phyloP scores from a whole-genome alignment of 2,797 vertebrate species.

The Sebastes melanostomus region DNA sequence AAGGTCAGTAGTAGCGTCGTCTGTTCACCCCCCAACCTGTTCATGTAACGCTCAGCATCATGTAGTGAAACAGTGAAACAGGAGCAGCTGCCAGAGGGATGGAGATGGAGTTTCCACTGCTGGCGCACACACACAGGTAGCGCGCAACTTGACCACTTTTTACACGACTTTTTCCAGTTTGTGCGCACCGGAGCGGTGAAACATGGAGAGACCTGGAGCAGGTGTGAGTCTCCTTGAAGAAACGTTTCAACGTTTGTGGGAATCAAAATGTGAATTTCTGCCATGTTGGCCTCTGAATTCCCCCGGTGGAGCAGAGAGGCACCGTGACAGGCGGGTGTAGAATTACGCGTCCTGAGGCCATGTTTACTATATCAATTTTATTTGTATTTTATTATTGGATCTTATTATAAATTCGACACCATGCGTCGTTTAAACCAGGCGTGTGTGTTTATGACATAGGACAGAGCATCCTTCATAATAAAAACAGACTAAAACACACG shows the following conservation, averaged over 20 bases:
- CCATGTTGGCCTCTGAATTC: constrained; percentile 46
- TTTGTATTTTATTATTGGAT: background rate
- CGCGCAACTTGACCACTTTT: constrained; percentile 44
- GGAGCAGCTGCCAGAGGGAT: constrained; percentile 4
- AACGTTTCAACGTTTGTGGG: constrained; percentile 4
- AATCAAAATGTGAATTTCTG: constrained; percentile 16
- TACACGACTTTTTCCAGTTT: constrained; percentile 24
- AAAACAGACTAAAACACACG: background rate
- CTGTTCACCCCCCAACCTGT: constrained; percentile 26
- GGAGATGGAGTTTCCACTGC: constrained; percentile 6
- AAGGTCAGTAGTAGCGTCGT: constrained; percentile 81
- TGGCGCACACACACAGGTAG: constrained; percentile 35
- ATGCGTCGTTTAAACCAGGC: background rate
- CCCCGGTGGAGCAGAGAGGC: constrained; percentile 11
- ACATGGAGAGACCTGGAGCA: constrained; percentile 5
- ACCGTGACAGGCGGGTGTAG: constrained; percentile 39
- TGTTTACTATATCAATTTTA: constrained; percentile 10
- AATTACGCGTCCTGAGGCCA: constrained; percentile 37
- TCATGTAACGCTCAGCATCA: background rate
- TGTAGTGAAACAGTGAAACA: background rate
- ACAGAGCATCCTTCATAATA: background rate
- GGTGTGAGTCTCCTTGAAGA: constrained; percentile 37
- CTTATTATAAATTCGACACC: background rate
- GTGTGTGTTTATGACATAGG: background rate
- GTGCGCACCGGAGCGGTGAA: constrained; percentile 15